Evolutionary conservation across 2,113 vertebrate genomes (phyloP), one percentile per base, ranked within the genome.

Genomic region (Poeciliopsis turrubarensis): DNA sequence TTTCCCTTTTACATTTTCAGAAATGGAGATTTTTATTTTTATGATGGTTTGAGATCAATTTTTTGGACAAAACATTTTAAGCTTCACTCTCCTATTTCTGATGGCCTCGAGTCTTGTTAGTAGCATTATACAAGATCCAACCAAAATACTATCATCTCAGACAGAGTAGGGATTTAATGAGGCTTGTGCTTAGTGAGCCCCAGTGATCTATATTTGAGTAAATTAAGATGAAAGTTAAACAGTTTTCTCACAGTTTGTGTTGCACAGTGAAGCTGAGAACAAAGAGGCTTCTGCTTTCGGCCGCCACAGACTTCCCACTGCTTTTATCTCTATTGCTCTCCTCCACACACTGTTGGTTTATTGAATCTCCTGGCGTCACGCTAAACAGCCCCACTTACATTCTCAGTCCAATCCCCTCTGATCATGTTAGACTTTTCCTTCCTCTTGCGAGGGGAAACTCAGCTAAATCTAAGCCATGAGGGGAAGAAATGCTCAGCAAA

Each of bases 1-100:
- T 84, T 83, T 76, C 13, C 11, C 66, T 69, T 78, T 83, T 75
- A 65, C 34, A 72, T 88, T 86, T 86, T 77, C 73, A 85, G 63
- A 68, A 54, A 65, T 5, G 60, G 65, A 82, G 69, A 54, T 82
- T n/a, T n/a, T 17, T 17, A 4, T 44, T 44, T 47, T 47, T 60
- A 82, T 64, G 26, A 60, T 87, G 68, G 1, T 31, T 8, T 27
- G 15, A 29, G 14, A 62, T 4, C 15, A 31, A 8, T 9, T 30
- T 61, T 61, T 14, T 10, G 60, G 60, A 2, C 15, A 15, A 41
- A 41, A 41, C 74, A 73, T 77, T 64, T 78, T 34, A 37, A 37
- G 34, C 10, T 37, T 57, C 73, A 70, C 27, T 31, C 26, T 62
- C 76, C 65, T 70, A 63, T 68, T 47, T 64, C 69, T 67, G 44